Evolutionary conservation across 2,797 vertebrate genomes (phyloP).

Genomic region (Pseudochromis fuscus): DNA sequence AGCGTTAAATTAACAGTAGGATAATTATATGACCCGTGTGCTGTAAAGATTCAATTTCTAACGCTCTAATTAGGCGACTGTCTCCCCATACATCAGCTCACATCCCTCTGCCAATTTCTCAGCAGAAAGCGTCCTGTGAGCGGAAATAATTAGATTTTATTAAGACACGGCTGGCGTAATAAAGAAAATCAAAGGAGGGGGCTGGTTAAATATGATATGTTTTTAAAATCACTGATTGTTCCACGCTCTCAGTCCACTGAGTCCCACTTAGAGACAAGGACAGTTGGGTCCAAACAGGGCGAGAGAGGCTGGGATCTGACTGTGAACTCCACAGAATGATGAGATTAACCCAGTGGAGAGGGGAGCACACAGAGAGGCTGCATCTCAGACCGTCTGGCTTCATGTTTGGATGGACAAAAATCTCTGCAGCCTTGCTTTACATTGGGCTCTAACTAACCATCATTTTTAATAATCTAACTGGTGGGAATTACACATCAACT

Average conservation of each 20-base stretch:
- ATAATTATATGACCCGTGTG: constrained; percentile 99
- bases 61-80: constrained; percentile 96
- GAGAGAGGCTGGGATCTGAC: constrained; percentile 32
- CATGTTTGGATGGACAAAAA: neutral
- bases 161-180: constrained; percentile 82
- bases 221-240: constrained; percentile 73
- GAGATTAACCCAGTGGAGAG: constrained; percentile 32
- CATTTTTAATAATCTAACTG: neutral
- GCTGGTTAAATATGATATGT: constrained; percentile 76
- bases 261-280: constrained; percentile 52
- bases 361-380: neutral
- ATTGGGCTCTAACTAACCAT: neutral
- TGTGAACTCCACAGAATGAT: neutral
- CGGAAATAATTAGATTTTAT: constrained; percentile 87
- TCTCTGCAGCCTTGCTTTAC: neutral
- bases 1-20: constrained; percentile 99
- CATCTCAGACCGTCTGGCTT: neutral
- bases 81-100: constrained; percentile 96
- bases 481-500: neutral
- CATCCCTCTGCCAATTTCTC: constrained; percentile 91
- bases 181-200: constrained; percentile 81
- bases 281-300: constrained; percentile 39
- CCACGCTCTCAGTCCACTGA: constrained; percentile 56
- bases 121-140: constrained; percentile 85
- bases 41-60: constrained; percentile 99